Percentiles rank a stretch among this genome's conserved stretches.
Conservation (phyloP, 2,113 vertebrate genomes). For the Caretta caretta region DNA sequence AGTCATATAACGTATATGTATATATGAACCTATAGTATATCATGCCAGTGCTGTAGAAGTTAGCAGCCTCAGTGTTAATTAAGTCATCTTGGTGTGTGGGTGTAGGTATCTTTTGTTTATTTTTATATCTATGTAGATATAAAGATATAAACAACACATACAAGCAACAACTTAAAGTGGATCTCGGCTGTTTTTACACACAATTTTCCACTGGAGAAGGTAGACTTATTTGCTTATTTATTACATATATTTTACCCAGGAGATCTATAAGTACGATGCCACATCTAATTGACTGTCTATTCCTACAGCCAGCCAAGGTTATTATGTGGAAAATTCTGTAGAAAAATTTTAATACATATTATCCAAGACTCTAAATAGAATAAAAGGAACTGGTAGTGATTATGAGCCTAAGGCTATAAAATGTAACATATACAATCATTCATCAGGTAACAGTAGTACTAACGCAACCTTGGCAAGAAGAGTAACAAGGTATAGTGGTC, state of each 20-base stretch:
- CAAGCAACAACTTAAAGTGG: not conserved
- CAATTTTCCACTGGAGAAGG: not conserved
- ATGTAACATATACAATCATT: constrained; percentile 51
- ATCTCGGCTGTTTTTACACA: not conserved
- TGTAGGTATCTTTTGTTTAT: not conserved
- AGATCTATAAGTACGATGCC: constrained; percentile 20
- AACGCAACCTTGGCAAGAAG: constrained; percentile 37
- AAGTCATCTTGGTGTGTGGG: not conserved
- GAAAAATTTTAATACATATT: constrained; percentile 19
- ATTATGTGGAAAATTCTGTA: constrained; percentile 55
- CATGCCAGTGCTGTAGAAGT: not conserved
- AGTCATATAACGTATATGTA: not conserved
- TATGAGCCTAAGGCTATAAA: constrained; percentile 58
- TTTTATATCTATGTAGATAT: not conserved
- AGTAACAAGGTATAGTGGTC: constrained; percentile 25
- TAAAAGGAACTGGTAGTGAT: constrained; percentile 35
- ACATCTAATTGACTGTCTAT: constrained; percentile 38
- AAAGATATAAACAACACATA: not conserved
- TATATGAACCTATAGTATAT: not conserved
- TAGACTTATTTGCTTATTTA: constrained; percentile 38
- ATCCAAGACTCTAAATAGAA: constrained; percentile 40
- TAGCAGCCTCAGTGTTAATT: not conserved
- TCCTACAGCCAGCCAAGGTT: not conserved
- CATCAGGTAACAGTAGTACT: constrained; percentile 44
- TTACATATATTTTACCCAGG: constrained; percentile 29